Conservation (phyloP, 2,797 vertebrate species). For the Antennarius maculatus region DNA sequence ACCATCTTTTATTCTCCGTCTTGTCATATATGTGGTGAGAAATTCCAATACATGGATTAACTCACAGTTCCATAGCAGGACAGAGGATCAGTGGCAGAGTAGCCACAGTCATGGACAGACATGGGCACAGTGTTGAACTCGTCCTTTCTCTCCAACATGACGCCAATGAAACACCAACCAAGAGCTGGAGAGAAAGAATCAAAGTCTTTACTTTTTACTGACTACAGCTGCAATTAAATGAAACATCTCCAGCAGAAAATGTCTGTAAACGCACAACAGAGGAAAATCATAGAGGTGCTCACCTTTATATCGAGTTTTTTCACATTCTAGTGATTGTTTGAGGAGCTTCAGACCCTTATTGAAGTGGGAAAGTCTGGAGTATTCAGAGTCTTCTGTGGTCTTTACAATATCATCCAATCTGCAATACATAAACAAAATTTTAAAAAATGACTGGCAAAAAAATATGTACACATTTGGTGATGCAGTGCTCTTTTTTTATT, state of each 20-base stretch:
- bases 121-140: conserved; percentile 82
- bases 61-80: conserved; percentile 84
- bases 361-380: conserved; percentile 82
- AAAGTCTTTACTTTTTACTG: not conserved
- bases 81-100: conserved; percentile 82
- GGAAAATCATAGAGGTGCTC: not conserved
- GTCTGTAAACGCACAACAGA: too few relatives aligned
- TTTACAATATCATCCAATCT: conserved; percentile 86
- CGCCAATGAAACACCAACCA: conserved; percentile 86
- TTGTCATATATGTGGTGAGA: not conserved
- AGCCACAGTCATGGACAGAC: conserved; percentile 87
- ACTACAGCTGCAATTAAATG: not conserved
- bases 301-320: conserved; percentile 83
- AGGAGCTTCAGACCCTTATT: conserved; percentile 86
- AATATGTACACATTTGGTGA: not conserved
- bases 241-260: not conserved
- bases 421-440: not conserved
- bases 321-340: conserved; percentile 82
- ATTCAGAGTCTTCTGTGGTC: conserved; percentile 81
- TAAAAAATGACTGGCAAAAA: conserved; percentile 2
- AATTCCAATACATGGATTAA: not conserved
- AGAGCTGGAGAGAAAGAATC: conserved; percentile 70
- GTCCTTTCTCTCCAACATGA: conserved; percentile 86
- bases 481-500: not conserved
- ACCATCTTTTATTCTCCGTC: not conserved